Conservation (phyloP, 2,113 vertebrate species). For the Sapayoa aenigma region DNA sequence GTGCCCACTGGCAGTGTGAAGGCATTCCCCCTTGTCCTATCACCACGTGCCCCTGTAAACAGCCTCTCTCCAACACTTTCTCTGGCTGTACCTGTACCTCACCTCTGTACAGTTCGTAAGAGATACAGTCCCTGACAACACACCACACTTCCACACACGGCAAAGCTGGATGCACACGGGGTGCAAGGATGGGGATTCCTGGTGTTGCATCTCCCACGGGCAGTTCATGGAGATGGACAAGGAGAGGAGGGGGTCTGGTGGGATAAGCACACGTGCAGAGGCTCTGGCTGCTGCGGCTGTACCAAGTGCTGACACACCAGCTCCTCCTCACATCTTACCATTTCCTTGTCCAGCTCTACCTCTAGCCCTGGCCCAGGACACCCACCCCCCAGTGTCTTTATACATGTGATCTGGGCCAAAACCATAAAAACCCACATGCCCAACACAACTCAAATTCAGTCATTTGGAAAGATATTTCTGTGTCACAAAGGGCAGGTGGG, state of each 20-base stretch:
- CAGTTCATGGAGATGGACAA: not conserved
- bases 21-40: not conserved
- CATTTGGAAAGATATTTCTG: not conserved
- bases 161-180: fast-evolving
- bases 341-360: not conserved
- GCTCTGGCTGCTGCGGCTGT: not conserved
- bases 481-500: not conserved
- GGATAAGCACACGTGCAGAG: not conserved
- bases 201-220: fast-evolving
- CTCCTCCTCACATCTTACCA: not conserved
- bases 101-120: not conserved
- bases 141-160: too few relatives aligned
- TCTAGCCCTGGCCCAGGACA: not conserved
- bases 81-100: not conserved
- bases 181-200: not conserved
- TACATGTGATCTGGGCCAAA: not conserved
- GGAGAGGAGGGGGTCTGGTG: fast-evolving
- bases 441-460: not conserved
- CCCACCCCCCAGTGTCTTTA: not conserved
- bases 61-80: not conserved
- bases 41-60: not conserved
- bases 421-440: not conserved
- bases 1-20: not conserved
- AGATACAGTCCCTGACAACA: not conserved
- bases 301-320: not conserved